phyloP scores from a whole-genome alignment of 2,888 invertebrate genomes.

The Noctuana brunneofusca region DNA sequence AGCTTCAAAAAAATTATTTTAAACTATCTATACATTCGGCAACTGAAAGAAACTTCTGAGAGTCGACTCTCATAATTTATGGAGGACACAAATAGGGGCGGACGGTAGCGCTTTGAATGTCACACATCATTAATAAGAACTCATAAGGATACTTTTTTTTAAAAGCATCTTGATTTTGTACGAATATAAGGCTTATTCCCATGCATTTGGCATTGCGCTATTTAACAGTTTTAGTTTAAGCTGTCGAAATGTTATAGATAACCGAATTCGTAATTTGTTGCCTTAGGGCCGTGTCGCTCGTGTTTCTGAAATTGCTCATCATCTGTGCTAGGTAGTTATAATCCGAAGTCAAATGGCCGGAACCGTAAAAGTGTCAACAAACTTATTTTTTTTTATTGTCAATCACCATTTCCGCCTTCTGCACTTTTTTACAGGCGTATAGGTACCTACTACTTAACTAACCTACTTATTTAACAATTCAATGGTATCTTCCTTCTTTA shows the following conservation, averaged over 20 bases:
- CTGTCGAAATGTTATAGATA: not conserved
- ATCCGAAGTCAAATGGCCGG: conserved; percentile 36
- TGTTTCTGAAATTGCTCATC: not conserved
- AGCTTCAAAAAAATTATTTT: conserved; percentile 31
- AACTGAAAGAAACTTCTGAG: conserved; percentile 5
- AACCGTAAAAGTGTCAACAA: conserved; percentile 39
- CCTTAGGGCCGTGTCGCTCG: not conserved
- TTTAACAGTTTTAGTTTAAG: conserved; percentile 30
- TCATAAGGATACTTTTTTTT: conserved; percentile 40
- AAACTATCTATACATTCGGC: conserved; percentile 23
- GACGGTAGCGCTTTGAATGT: conserved; percentile 66
- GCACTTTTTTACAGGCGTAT: too few species aligned
- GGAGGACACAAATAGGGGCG: conserved; percentile 53
- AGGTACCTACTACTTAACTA: too few species aligned
- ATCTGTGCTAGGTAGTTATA: conserved; percentile 4
- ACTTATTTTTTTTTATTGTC: conserved; percentile 32
- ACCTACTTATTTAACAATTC: too few species aligned
- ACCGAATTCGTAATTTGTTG: not conserved
- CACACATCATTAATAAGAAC: conserved; percentile 64
- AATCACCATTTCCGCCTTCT: not conserved
- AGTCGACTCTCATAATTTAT: conserved; percentile 55
- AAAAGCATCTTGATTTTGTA: conserved; percentile 6
- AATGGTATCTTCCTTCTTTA: too few species aligned
- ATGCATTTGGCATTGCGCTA: conserved; percentile 29
- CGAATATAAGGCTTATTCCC: not conserved